Evolutionary conservation across 2,797 vertebrate species (phyloP), one percentile per base, ranked within the genome.

Genomic region (Acrocephalus scirpaceus): DNA sequence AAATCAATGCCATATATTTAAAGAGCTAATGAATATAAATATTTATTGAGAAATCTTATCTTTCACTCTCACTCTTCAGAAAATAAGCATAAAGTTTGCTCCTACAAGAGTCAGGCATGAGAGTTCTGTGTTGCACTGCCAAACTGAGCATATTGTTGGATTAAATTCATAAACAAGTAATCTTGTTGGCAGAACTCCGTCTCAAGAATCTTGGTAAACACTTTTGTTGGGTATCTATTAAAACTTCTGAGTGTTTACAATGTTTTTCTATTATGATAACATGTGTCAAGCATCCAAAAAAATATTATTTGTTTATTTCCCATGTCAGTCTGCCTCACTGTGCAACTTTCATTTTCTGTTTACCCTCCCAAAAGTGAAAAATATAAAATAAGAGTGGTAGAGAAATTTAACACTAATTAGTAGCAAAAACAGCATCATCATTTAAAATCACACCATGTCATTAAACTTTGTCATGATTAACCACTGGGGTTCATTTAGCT

Each of bases 391-490:
- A 81, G 64, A 50, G 32, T 26, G 11, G 61, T 67, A 76, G n/a
- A 60, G 77, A 86, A 93, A 79, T 84, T 58, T 61, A 93, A 56
- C 65, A 29, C 16, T 82, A 93, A 93, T 82, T 90, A 60, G 53
- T 54, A 86, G 65, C 4, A 0, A 95, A 96, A 94, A 3, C 71
- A 88, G 17, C 60, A 86, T 32, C 70, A 90, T 90, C 38, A 85
- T 94, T 95, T 90, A 95, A 93, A 90, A 96, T 79, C 88, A 93
- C 21, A 91, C n/a, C n/a, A 40, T 51, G 64, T 15, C 45, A 79
- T 93, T 93, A 95, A 65, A 91, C 25, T 94, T 86, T 47, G 88
- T 86, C 91, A 87, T 94, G 83, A 97, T 94, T 82, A 96, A 96
- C 91, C 78, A 57, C 90, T 75, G 70, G 60, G 64, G 78, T 86